phyloP scores from a whole-genome alignment of 2,113 vertebrate genomes.

The Ahaetulla prasina region DNA sequence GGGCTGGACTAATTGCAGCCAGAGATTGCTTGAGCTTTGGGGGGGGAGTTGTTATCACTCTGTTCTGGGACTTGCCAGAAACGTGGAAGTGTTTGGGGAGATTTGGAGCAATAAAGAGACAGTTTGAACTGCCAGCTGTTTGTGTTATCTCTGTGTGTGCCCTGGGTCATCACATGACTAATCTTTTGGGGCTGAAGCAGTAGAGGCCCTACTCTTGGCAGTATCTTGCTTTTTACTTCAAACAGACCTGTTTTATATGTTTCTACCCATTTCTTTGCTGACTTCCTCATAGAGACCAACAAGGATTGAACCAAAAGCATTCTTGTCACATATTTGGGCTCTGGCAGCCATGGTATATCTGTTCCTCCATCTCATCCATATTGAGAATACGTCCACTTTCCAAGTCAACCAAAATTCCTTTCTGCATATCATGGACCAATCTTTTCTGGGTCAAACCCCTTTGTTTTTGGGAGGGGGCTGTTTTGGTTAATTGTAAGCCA shows the following conservation, averaged over 20 bases:
- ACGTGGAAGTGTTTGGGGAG: too few relatives aligned
- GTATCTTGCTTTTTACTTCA: not conserved
- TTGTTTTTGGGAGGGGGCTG: not conserved
- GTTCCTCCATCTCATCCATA: not conserved
- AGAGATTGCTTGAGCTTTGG: too few relatives aligned
- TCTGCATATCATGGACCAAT: not conserved
- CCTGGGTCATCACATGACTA: not conserved
- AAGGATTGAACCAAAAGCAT: not conserved
- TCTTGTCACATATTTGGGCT: not conserved
- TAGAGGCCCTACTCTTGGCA: not conserved
- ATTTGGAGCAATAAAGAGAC: too few relatives aligned
- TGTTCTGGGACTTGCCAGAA: too few relatives aligned
- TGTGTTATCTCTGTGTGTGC: too few relatives aligned
- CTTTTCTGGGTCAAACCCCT: not conserved
- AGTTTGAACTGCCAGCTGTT: too few relatives aligned
- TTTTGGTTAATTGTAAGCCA: not conserved
- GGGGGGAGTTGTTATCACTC: too few relatives aligned
- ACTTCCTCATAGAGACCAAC: not conserved
- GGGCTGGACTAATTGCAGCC: too few relatives aligned
- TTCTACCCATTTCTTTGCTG: not conserved
- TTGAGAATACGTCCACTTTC: not conserved
- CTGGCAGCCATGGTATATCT: not conserved
- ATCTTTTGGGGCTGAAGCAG: not conserved
- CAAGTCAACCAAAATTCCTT: not conserved
- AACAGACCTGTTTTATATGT: not conserved